Evolutionary conservation across 2,888 invertebrate species (phyloP).

Genomic region (Stenichneumon culpator): DNA sequence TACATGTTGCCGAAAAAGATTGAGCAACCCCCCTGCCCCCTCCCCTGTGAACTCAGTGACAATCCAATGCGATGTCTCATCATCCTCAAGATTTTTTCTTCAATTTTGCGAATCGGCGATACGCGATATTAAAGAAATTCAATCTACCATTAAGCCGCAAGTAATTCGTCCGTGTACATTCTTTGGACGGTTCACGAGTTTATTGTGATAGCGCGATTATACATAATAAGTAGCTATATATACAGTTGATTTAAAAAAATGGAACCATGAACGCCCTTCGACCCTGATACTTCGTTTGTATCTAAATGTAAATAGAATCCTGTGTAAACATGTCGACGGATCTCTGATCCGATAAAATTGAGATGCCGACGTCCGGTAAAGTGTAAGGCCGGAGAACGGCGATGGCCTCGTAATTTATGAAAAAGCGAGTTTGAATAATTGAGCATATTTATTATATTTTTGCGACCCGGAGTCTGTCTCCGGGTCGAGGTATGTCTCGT

Average conservation of each 20-base stretch:
- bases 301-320: conserved; percentile 81
- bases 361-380: neutral
- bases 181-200: conserved; percentile 57
- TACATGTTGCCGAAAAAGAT: conserved; percentile 7
- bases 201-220: conserved; percentile 68
- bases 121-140: conserved; percentile 30
- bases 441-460: conserved; percentile 43
- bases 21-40: neutral
- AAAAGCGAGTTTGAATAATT: conserved; percentile 18
- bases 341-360: conserved; percentile 11
- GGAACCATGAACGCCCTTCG: conserved; percentile 69
- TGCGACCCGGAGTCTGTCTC: conserved; percentile 1
- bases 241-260: conserved; percentile 71
- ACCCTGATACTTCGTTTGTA: conserved; percentile 75
- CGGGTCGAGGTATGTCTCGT: conserved; percentile 14
- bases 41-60: conserved; percentile 7
- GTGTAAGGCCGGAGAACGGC: neutral
- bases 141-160: conserved; percentile 18
- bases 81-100: neutral
- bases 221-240: conserved; percentile 55
- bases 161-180: conserved; percentile 49
- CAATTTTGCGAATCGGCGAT: conserved; percentile 55
- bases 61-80: conserved; percentile 14
- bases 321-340: conserved; percentile 66
- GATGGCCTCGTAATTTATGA: conserved; percentile 33